Evolutionary conservation across 2,113 vertebrate species (phyloP), one percentile per base, ranked within the genome.

Genomic region (Leptobrachium leishanense): DNA sequence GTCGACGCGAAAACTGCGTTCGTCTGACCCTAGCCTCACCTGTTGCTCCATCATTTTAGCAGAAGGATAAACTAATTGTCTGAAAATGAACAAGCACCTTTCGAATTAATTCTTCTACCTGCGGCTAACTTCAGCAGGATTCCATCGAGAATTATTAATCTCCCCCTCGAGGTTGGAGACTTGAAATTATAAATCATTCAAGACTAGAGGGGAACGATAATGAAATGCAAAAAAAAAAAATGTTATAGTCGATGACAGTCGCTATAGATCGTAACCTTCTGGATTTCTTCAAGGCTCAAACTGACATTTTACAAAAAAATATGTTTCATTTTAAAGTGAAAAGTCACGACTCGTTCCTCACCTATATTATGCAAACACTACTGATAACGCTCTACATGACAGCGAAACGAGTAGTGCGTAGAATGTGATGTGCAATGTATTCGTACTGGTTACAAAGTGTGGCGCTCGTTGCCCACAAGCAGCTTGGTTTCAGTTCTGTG

Each of bases 121-220:
- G 81, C 84, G 69, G 63, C 82, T 87, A 89, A 85, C 75, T 86
- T 70, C 84, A 88, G 85, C 75, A 86, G 82, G 40, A 81, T 50
- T 84, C 63, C 83, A 79, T 85, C 74, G 72, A 82, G 31, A 84
- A 84, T 86, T 89, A 84, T 40, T 2, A 57, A 82, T 86, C 59
- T 89, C 64, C 83, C 55, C n/a, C 59, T 75, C 84, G 50, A 85
- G 71, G 85, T 43, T 84, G 68, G 20, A 85, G 41, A 86, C 68
- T 42, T 84, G 86, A 78, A 88, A 89, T 82, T 76, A 84, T 83
- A 83, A 88, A 86, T 84, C 20, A 74, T 83, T 84, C 43, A 78
- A 82, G 46, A 68, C 11, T 82, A 70, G 43, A 82, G 85, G 82
- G 67, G 13, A 86, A 87, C 85, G 83, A 86, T 79, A 87, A 75